These are phyloP conservation scores for Rotaria magnacalcarata DNA, from an alignment of 2,888 invertebrate species.

Conservation along the genomic window DNA sequence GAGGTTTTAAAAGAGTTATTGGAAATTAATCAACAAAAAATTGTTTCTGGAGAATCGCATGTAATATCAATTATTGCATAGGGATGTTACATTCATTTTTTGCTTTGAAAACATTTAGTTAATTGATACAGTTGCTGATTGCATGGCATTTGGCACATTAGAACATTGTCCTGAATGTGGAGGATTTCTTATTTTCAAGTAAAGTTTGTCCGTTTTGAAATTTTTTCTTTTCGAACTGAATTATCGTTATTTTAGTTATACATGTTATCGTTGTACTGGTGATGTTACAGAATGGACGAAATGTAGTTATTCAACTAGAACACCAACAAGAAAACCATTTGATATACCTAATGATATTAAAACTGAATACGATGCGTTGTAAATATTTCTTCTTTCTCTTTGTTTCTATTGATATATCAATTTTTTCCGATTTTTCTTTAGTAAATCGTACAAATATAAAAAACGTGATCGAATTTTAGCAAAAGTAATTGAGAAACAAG, in stretches of 20 bases:
- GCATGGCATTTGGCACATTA: slow-evolving; percentile 80
- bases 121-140: slow-evolving; percentile 74
- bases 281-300: slow-evolving; percentile 81
- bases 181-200: slow-evolving; percentile 64
- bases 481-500: not conserved
- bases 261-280: slow-evolving; percentile 67
- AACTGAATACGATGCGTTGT: slow-evolving; percentile 52
- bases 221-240: not conserved
- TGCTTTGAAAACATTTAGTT: slow-evolving; percentile 63
- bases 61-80: slow-evolving; percentile 52
- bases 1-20: slow-evolving; percentile 61
- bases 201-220: not conserved
- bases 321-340: slow-evolving; percentile 65
- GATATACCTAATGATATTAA: slow-evolving; percentile 67
- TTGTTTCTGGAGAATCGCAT: slow-evolving; percentile 68
- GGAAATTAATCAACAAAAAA: slow-evolving; percentile 67
- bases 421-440: no score
- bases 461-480: not conserved
- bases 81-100: not conserved
- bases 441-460: slow-evolving; percentile 26
- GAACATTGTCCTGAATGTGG: slow-evolving; percentile 56
- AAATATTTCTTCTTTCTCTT: no score
- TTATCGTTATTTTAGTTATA: slow-evolving; percentile 63
- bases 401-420: slow-evolving; percentile 49
- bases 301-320: slow-evolving; percentile 70